Percentiles rank a stretch among this genome's conserved stretches.
Evolutionary conservation across 2,797 vertebrate genomes (phyloP).

Genomic region (Danio albolineatus): DNA sequence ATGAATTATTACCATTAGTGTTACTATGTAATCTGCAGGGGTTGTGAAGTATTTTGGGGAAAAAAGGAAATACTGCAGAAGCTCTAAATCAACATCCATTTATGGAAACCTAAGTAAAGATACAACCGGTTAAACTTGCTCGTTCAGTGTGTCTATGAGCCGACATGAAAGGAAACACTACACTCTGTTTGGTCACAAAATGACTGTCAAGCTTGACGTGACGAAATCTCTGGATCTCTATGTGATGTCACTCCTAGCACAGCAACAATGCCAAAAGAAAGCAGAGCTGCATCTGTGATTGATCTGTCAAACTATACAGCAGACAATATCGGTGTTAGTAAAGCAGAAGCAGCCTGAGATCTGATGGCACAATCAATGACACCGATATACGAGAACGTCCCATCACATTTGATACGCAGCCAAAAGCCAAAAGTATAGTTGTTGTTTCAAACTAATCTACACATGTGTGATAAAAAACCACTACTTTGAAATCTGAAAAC

Average conservation of each 20-base stretch:
- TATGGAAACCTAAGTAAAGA: constrained; percentile 43
- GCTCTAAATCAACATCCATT: constrained; percentile 40
- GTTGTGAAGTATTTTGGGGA: not conserved
- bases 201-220: constrained; percentile 48
- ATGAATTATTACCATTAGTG: not conserved
- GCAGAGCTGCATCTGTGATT: not conserved
- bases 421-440: constrained; percentile 24
- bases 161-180: constrained; percentile 34
- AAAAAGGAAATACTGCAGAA: constrained; percentile 27
- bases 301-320: not conserved
- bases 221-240: constrained; percentile 24
- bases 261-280: not conserved
- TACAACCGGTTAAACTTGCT: constrained; percentile 53
- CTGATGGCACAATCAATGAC: constrained; percentile 13
- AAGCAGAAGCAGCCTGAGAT: constrained; percentile 1
- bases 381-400: constrained; percentile 13
- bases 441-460: constrained; percentile 13
- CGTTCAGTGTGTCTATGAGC: constrained; percentile 33
- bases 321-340: not conserved
- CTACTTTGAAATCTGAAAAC: not conserved
- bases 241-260: constrained; percentile 19
- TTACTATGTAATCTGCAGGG: too few relatives aligned
- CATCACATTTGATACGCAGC: not conserved
- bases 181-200: constrained; percentile 54
- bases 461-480: constrained; percentile 8